Evolutionary conservation across 2,797 vertebrate species (phyloP), one percentile per base, ranked within the genome.

Genomic region (Scarus forsteni): DNA sequence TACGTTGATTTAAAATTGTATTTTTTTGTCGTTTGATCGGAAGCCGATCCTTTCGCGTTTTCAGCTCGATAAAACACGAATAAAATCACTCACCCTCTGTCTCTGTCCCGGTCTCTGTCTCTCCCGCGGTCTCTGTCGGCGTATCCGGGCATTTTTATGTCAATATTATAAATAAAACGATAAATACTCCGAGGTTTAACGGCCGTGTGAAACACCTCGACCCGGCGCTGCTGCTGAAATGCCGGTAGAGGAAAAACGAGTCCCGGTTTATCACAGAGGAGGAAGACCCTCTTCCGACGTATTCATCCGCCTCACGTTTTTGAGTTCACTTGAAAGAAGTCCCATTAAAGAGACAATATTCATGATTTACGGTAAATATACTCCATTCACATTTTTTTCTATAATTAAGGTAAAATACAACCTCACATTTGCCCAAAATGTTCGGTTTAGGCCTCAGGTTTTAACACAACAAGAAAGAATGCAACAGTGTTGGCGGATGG

Each of bases 71-170:
- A 27, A 8, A 60, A 61, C 46, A 19, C 5, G 0, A 1, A 5
- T 12, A 19, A 59, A 1, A 10, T 8, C 85, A 27, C 94, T 94
- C 60, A 97, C 96, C 95, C 93, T 92, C 96, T 94, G 75, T 97
- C 97, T 94, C 96, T 95, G 53, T 96, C 97, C 77, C 96, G 93
- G 80, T 96, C 97, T 86, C 96, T 94, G 76, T 95, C 97, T 86
- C 96, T 94, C 75, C 95, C 97, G 66, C 97, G 97, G 42, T 98
- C 97, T 95, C 97, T 96, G 90, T 99, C 97, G 60, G 96, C 94
- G 89, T 96, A 98, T 85, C 97, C 96, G 49, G 98, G 97, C 97
- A 99, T 98, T 18, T 81, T 81, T 77, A 82, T 82, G 72, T 50
- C 43, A 54, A 89, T 49, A 11, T 34, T 81, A 77, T 81, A 91